Conservation (phyloP, 2,797 vertebrate genomes). For the Mionectes olivaceus region DNA sequence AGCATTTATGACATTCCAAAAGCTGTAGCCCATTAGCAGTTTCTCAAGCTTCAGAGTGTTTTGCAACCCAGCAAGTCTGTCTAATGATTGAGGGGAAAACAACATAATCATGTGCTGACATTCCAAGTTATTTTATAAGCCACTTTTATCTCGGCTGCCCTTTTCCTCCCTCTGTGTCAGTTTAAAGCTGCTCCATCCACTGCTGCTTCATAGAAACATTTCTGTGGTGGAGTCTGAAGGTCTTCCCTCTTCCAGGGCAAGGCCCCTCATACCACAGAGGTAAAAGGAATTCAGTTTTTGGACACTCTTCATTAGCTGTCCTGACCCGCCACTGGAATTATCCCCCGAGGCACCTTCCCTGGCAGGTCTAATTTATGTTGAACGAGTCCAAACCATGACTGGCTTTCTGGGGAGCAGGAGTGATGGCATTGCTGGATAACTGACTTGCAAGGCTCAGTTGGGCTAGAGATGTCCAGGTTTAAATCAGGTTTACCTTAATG, state of each 20-base stretch:
- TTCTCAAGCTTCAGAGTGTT: conserved; percentile 63
- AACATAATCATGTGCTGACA: conserved; percentile 71
- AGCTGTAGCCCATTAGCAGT: conserved; percentile 70
- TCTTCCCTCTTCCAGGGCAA: background rate
- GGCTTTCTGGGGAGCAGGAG: background rate
- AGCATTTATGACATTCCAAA: conserved; percentile 63
- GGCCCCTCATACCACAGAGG: background rate
- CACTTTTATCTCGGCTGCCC: conserved; percentile 48
- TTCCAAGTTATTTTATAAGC: conserved; percentile 68
- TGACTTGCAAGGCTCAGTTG: background rate
- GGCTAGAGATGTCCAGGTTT: background rate
- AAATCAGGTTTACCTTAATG: background rate
- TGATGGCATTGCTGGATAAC: background rate
- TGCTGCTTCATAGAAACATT: background rate
- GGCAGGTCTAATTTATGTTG: background rate
- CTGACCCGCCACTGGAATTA: background rate
- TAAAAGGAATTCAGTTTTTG: background rate
- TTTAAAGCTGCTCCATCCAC: background rate
- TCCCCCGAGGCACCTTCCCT: background rate
- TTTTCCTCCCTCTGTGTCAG: background rate
- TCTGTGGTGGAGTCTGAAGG: background rate
- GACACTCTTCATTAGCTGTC: background rate
- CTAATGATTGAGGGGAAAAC: conserved; percentile 67
- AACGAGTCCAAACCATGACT: background rate
- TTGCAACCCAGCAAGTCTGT: conserved; percentile 57